Percentiles rank a stretch among this genome's conserved stretches.
phyloP scores from a whole-genome alignment of 2,888 invertebrate genomes.

The Oeneis ivallda region DNA sequence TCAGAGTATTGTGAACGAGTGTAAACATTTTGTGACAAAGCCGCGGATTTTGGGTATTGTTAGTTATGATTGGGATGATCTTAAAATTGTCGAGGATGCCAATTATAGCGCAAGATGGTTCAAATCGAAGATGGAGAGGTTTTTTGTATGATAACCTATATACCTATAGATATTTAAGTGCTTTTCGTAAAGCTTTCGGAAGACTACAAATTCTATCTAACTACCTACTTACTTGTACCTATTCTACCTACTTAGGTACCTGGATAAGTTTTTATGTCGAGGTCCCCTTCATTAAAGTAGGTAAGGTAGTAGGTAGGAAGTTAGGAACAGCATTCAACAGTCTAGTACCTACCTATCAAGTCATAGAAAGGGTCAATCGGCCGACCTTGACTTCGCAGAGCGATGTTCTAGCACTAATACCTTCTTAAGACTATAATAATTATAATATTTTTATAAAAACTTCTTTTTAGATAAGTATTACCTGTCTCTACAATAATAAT shows the following conservation, averaged over 20 bases:
- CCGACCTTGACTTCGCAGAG: too few relatives aligned
- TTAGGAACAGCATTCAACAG: too few relatives aligned
- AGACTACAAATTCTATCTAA: too few relatives aligned
- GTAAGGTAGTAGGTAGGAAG: too few relatives aligned
- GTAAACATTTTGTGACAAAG: conserved; percentile 70
- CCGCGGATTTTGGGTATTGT: conserved; percentile 40
- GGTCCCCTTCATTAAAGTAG: neutral
- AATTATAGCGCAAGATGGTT: conserved; percentile 10
- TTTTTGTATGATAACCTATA: conserved; percentile 1
- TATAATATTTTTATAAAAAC: neutral
- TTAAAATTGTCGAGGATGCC: conserved; percentile 16
- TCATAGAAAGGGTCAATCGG: too few relatives aligned
- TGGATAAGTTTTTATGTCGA: neutral
- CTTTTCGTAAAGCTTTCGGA: neutral
- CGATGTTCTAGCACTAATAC: too few relatives aligned
- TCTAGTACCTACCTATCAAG: too few relatives aligned
- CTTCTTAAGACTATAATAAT: too few relatives aligned
- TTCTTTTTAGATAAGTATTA: too few relatives aligned
- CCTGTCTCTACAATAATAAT: too few relatives aligned
- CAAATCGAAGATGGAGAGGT: neutral
- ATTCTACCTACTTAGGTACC: neutral
- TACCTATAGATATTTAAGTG: neutral
- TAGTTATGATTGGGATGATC: conserved; percentile 35
- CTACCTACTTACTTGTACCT: too few relatives aligned
- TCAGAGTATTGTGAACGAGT: conserved; percentile 60